Evolutionary conservation across 2,113 vertebrate species (phyloP).

Genomic region (Phylloscopus trochiloides): DNA sequence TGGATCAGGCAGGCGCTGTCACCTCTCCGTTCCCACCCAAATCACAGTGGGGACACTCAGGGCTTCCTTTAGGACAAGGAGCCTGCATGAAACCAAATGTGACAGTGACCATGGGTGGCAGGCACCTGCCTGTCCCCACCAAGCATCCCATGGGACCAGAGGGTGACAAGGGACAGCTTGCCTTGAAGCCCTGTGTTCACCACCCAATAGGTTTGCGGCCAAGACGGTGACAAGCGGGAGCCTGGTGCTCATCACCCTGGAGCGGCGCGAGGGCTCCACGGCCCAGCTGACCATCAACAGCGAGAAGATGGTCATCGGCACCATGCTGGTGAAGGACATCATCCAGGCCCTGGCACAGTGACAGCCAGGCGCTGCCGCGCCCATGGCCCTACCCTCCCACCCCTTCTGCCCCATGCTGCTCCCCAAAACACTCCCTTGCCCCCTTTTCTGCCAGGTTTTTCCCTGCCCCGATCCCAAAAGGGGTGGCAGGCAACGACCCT

Average conservation of each 20-base stretch:
- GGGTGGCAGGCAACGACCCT: accelerated
- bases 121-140: accelerated
- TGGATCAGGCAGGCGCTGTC: not conserved
- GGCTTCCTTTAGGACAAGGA: not conserved
- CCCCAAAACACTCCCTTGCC: not conserved
- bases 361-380: accelerated
- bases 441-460: not conserved
- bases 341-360: constrained; percentile 87
- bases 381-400: not conserved
- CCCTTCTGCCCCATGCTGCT: not conserved
- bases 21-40: accelerated
- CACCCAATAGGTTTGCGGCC: constrained; percentile 83
- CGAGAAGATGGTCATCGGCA: constrained; percentile 97
- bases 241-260: constrained; percentile 89
- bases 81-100: not conserved
- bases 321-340: constrained; percentile 96
- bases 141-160: not conserved
- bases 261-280: constrained; percentile 62
- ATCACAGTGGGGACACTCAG: not conserved
- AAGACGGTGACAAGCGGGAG: constrained; percentile 88
- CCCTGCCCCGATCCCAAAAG: not conserved
- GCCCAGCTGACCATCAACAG: constrained; percentile 93
- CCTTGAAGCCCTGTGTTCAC: not conserved
- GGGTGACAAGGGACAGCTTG: not conserved
- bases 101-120: accelerated